Base-by-base conservation (phyloP, 2,797 vertebrate genomes). In the Varecia variegata region DNA sequence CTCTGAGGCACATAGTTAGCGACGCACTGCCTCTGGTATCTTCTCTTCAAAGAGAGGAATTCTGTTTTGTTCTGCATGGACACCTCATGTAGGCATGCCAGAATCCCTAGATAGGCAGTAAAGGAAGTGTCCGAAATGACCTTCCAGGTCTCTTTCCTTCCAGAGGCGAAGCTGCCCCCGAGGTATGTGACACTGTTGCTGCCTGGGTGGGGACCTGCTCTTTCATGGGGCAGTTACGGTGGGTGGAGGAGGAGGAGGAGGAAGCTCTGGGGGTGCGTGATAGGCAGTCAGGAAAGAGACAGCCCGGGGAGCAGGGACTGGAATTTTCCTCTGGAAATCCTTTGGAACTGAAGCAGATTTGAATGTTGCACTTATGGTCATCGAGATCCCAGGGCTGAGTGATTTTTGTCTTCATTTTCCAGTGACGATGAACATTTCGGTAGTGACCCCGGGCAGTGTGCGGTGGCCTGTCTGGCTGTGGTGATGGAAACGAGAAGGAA, bases 271-370 rank as follows among this genome's bases (percentile, higher is more conserved):
- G 91, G 85, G 70, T 45, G 90, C 76, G 74, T 52, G 20, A 5
- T 32, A 38, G 74, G 68, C 30, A 23, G 70, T n/a, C 58, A 84
- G 97, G 91, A 97, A 94, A 94, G n/a, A 25, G 25, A 52, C 68
- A 84, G 38, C 86, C 70, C 52, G 20, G 79, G 86, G 95, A 93
- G 62, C 5, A 3, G 9, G 23, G 5, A 60, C 84, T 76, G 93
- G 96, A 94, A 97, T 97, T 97, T 98, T 97, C 96, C 96, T 81
- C 50, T 76, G 97, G 96, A 96, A 98, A 97, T 88, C 80, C 91
- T 95, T 97, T 97, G 95, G 96, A 94, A 95, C 43, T 67, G 58
- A 38, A 92, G 73, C 35, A 30, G 92, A 91, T 95, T 89, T 92
- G 70, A 88, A 58, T 70, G 76, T 50, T 50, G 60, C 7, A 56